Percentiles rank a stretch among this genome's conserved stretches.
phyloP scores from a whole-genome alignment of 92 coral and sea anemone genomes.

The Umimayanthus kanabou region DNA sequence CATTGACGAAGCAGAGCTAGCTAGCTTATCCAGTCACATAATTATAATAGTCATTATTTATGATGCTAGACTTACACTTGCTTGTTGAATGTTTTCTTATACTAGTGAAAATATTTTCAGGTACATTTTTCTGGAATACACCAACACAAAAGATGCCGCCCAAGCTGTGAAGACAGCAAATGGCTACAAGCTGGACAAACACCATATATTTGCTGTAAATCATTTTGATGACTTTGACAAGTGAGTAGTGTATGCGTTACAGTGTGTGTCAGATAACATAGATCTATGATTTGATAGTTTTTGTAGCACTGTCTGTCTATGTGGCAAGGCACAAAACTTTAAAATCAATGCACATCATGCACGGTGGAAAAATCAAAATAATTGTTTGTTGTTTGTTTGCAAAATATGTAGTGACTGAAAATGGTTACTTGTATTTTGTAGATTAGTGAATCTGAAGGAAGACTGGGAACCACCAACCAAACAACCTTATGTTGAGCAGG shows the following conservation, averaged over 20 bases:
- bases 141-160: constrained; percentile 83
- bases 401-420: no score
- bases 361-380: neutral
- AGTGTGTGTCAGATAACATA: neutral
- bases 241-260: constrained; percentile 50
- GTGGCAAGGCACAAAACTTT: neutral
- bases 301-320: neutral
- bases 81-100: neutral
- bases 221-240: constrained; percentile 90
- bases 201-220: constrained; percentile 97
- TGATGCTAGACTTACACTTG: neutral
- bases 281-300: no score
- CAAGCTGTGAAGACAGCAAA: constrained; percentile 98
- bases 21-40: no score
- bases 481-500: constrained; percentile 83
- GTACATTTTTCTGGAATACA: constrained; percentile 93
- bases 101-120: constrained; percentile 51
- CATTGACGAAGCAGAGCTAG: no score
- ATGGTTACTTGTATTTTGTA: neutral
- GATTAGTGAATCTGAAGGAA: constrained; percentile 70
- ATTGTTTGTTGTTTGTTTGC: neutral
- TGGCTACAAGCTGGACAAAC: constrained; percentile 98
- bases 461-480: constrained; percentile 89
- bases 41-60: no score
- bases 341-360: no score